Base-by-base conservation (phyloP, 2,888 invertebrate species). In the Tetheella fluctuosa region DNA sequence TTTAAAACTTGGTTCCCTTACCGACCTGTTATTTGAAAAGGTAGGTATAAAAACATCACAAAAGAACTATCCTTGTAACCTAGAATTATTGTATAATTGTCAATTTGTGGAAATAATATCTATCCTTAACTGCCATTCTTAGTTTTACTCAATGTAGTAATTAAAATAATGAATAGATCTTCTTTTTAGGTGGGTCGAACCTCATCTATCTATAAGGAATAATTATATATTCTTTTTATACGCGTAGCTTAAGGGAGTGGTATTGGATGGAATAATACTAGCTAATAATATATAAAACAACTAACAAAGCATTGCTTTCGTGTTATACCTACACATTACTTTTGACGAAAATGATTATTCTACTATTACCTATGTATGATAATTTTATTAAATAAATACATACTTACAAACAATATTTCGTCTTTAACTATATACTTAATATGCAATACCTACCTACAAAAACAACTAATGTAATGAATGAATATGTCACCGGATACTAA, bases 261-360 rank as follows among this genome's bases (percentile, higher is more conserved):
- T 48, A 48, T 48, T 48, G 17, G 7, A 48, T 48, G 17, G 20
- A 48, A 48, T 48, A 20, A 48, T 20, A 20, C 48, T 48, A 10
- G 48, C 17, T 48, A 48, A 48, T 20, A 48, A 48, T 42, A 42
- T 8, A 17, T 20, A 48, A 42, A 17, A 20, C 20, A 48, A 48
- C 48, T 48, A 48, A 48, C 48, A 48, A 48, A 48, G 48, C 10
- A 48, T 48, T 48, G 48, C 17, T 48, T 48, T 17, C 39, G 39
- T 10, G 39, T 39, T n/a, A 39, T 39, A n/a, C n/a, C n/a, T n/a
- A 48, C 48, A 48, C 20, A 10, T 48, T 10, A 20, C 20, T 20
- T 20, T 7, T 20, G 20, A 48, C 48, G 48, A 48, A 48, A 48
- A 15, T 20, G 17, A 42, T n/a, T 42, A 42, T 42, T 42, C 42